Evolutionary conservation across 2,888 invertebrate genomes (phyloP), one percentile per base, ranked within the genome.

Genomic region (Drosophila borealis): DNA sequence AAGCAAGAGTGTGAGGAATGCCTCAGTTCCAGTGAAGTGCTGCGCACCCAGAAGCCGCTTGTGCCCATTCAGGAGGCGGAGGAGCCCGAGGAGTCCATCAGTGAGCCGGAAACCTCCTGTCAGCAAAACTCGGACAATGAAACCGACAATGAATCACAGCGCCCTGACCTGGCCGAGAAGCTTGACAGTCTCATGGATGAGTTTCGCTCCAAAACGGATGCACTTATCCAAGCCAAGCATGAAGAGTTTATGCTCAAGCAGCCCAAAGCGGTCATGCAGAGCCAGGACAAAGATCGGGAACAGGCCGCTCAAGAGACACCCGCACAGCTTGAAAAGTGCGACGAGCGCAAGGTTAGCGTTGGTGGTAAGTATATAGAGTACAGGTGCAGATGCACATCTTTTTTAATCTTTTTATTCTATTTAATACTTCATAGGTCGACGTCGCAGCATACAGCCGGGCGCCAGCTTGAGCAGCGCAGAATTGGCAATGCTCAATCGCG

Each of bases 1-100:
- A 97, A 97, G 89, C 96, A 97, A 79, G 97, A 97, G 92, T 97
- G 96, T 92, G 96, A 97, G 91, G 97, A 97, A 89, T 97, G 97
- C 90, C 93, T 92, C 3, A 92, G 92, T 57, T 92, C 92, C 1
- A 91, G 89, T 14, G 92, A 92, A 72, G 89, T 84, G 0, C 76
- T 91, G 59, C 90, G 91, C 8, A 87, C 83, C 1, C 90, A 89
- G 14, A 91, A 91, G 51, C 90, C 89, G 72, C 89, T 90, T 81
- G 93, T 89, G 74, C 92, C 92, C 29, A 92, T 92, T 10, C 90
- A 92, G 70, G 94, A 94, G 80, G 94, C 94, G 8, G 94, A 94
- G 84, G 94, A 94, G 78, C 94, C 93, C 2, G 94, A 94, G 88
- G 94, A 95, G 65, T 93, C 94, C 9, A 94, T 94, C 82, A 94